Base-by-base conservation (phyloP, 2,888 invertebrate species). In the Elmis aenea region DNA sequence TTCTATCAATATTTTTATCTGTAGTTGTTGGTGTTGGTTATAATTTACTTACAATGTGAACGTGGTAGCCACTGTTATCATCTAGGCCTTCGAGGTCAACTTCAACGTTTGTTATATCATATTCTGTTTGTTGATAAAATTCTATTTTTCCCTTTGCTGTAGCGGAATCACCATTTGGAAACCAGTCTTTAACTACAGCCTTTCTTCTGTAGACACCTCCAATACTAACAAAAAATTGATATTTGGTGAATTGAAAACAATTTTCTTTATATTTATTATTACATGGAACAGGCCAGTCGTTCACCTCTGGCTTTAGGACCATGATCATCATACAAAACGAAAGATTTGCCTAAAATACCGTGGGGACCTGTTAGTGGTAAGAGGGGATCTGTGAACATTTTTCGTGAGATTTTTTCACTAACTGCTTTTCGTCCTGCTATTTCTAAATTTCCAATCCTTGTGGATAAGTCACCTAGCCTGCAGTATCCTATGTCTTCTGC, bases 231-330 rank as follows among this genome's bases (percentile, higher is more conserved):
- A 38, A 28, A 33, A 48, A 13, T 22, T 11, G 8, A 22, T 27
- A 5, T 20, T 18, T 22, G 18, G n/a, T 12, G 1, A 28, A 26
- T 26, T 18, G 6, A 18, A 8, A 21, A 23, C n/a, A n/a, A n/a
- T n/a, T n/a, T n/a, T n/a, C n/a, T n/a, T n/a, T n/a, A n/a, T n/a
- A n/a, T n/a, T n/a, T n/a, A n/a, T n/a, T n/a, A n/a, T 77, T 66
- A 90, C 87, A 78, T 76, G 5, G 91, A 85, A 64, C 95, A 95
- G 0, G 89, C 91, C 59, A 94, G 71, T 43, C 93, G 70, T 65
- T 92, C 89, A 8, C 93, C 93, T 46, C 93, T 70, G 0, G 91
- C 91, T 42, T 83, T 80, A 0, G 92, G 92, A 0, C 89, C 89
- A 58, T 84, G 79, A 59, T 92, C 91, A 59, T 89, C 92, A 56